Evolutionary conservation across 2,888 invertebrate species (phyloP).

Genomic region (Ochlodes sylvanus): DNA sequence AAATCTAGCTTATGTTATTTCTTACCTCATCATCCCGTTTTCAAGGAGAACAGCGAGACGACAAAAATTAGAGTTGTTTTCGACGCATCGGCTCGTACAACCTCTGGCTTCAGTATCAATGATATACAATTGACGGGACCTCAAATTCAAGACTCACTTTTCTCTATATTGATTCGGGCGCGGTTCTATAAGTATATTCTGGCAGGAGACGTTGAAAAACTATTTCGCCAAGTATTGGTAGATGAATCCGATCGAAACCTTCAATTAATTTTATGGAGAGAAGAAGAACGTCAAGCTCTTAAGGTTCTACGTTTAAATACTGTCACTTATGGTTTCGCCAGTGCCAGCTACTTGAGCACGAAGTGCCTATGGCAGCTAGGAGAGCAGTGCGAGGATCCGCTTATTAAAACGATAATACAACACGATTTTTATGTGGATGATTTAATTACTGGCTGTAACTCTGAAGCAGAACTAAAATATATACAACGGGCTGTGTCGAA

Average conservation of each 20-base stretch:
- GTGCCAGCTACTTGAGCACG: conserved; percentile 38
- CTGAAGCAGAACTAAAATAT: conserved; percentile 26
- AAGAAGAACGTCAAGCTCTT: conserved; percentile 36
- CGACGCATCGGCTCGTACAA: too few species aligned
- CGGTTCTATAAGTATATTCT: conserved; percentile 34
- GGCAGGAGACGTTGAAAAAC: conserved; percentile 43
- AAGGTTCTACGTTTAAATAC: conserved; percentile 29
- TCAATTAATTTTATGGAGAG: conserved; percentile 42
- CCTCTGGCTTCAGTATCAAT: too few species aligned
- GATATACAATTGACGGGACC: conserved; percentile 13
- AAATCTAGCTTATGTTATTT: too few species aligned
- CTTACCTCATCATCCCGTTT: too few species aligned
- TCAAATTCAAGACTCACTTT: conserved; percentile 27
- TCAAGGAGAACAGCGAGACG: too few species aligned
- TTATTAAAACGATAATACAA: conserved; percentile 43
- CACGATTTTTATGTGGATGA: conserved; percentile 48
- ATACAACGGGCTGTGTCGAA: conserved; percentile 28
- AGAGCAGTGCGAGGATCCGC: conserved; percentile 34
- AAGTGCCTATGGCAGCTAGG: conserved; percentile 36
- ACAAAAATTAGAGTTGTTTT: too few species aligned
- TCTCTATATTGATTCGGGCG: conserved; percentile 25
- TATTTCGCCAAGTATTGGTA: conserved; percentile 40
- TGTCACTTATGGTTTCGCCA: conserved; percentile 35
- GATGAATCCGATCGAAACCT: conserved; percentile 32
- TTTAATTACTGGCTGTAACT: conserved; percentile 41